Conservation (phyloP, 2,113 vertebrate genomes). For the Ellobius talpinus region DNA sequence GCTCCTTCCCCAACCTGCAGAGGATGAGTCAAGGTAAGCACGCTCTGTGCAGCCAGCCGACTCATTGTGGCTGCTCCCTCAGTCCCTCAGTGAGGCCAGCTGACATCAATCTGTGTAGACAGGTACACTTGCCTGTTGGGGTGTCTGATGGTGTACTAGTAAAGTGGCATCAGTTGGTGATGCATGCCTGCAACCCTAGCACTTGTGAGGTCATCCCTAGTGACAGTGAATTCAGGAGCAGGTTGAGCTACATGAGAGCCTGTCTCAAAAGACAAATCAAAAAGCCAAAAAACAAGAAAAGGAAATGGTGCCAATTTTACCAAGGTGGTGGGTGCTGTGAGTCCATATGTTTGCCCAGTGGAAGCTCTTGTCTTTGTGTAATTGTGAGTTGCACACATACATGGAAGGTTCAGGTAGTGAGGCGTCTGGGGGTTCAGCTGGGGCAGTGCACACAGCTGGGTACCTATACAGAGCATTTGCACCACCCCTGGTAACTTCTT, state of each 20-base stretch:
- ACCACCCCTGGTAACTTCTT: neutral
- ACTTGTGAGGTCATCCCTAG: neutral
- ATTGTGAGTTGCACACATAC: neutral
- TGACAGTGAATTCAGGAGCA: neutral
- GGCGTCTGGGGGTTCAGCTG: neutral
- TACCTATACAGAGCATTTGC: neutral
- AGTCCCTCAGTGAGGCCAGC: neutral
- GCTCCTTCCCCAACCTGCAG: constrained; percentile 96
- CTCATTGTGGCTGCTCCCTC: neutral
- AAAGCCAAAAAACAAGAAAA: neutral
- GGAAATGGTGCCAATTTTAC: rapidly evolving
- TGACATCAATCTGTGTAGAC: neutral
- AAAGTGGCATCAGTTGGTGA: too few species aligned
- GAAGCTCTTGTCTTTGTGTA: neutral
- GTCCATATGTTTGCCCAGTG: neutral
- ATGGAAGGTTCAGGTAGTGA: neutral
- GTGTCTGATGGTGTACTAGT: too few species aligned
- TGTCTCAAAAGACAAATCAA: neutral
- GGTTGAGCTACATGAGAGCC: neutral
- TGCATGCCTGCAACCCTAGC: neutral
- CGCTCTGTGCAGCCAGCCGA: neutral
- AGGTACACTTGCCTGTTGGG: neutral
- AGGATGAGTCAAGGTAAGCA: constrained; percentile 96
- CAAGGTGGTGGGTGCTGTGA: neutral
- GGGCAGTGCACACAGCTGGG: neutral